Evolutionary conservation across 2,113 vertebrate genomes (phyloP).

Genomic region (Bolborhynchus lineola): DNA sequence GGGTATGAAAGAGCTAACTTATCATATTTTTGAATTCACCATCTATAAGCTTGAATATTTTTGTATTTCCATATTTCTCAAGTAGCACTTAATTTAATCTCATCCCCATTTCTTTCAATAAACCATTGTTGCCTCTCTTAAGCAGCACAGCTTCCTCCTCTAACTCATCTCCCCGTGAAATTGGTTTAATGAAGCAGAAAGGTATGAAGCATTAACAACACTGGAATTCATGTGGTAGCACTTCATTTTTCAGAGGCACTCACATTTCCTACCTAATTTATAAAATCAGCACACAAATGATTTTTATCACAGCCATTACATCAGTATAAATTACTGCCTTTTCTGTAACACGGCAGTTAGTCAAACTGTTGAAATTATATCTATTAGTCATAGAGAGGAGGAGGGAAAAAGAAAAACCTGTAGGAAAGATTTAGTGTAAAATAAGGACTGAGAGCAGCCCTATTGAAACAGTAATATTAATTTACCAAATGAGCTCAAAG

Average conservation of each 20-base stretch:
- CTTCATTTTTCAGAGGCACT: slow-evolving; percentile 90
- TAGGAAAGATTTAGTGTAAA: slow-evolving; percentile 67
- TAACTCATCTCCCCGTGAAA: slow-evolving; percentile 99
- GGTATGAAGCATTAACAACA: slow-evolving; percentile 99
- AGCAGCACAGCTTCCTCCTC: slow-evolving; percentile 96
- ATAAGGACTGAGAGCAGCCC: slow-evolving; percentile 64
- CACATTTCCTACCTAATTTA: slow-evolving; percentile 94
- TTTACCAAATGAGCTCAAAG: slow-evolving; percentile 71
- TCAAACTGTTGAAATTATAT: slow-evolving; percentile 81
- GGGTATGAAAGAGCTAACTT: slow-evolving; percentile 79
- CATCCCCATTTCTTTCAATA: slow-evolving; percentile 97
- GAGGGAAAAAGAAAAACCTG: slow-evolving; percentile 37
- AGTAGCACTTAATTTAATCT: slow-evolving; percentile 99
- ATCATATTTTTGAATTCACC: slow-evolving; percentile 80
- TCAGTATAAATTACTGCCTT: slow-evolving; percentile 91
- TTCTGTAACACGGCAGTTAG: slow-evolving; percentile 80
- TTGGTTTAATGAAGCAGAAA: slow-evolving; percentile 99
- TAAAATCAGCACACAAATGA: slow-evolving; percentile 95
- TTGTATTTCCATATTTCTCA: slow-evolving; percentile 90
- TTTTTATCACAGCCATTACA: slow-evolving; percentile 95
- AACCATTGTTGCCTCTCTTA: slow-evolving; percentile 93
- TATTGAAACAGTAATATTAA: slow-evolving; percentile 73
- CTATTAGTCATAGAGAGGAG: slow-evolving; percentile 74
- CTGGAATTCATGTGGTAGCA: slow-evolving; percentile 95
- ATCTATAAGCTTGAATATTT: slow-evolving; percentile 80